Percentiles rank a stretch among this genome's conserved stretches.
Conservation (phyloP, 2,888 invertebrate species). For the Drosophila trichaetosa region DNA sequence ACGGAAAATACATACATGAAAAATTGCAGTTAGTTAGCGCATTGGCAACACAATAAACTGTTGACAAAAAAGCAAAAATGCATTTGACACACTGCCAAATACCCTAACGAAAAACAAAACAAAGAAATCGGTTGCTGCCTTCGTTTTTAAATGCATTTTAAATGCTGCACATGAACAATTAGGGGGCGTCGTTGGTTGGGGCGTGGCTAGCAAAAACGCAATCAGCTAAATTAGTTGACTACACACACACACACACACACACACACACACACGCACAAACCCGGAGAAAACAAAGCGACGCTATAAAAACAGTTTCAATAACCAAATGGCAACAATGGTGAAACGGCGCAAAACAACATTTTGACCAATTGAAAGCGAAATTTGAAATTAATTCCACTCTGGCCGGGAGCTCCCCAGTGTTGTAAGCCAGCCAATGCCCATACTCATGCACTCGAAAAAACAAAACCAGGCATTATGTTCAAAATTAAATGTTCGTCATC, state of each 20-base stretch:
- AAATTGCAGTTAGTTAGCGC: slow-evolving; percentile 14
- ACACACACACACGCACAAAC: not conserved
- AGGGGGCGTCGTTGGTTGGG: not conserved
- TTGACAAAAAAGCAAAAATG: not conserved
- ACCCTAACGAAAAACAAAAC: not conserved
- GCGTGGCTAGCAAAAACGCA: slow-evolving; percentile 27
- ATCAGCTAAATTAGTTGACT: slow-evolving; percentile 65
- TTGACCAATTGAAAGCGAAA: slow-evolving; percentile 67
- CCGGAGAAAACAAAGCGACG: slow-evolving; percentile 14
- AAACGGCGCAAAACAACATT: slow-evolving; percentile 26
- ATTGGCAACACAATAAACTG: slow-evolving; percentile 3
- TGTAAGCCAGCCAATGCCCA: slow-evolving; percentile 5
- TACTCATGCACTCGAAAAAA: not conserved
- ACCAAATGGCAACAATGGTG: slow-evolving; percentile 34
- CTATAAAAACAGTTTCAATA: slow-evolving; percentile 51
- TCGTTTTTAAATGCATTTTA: slow-evolving; percentile 25
- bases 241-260: slow-evolving; percentile 8
- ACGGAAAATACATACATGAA: not conserved
- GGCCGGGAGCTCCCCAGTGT: slow-evolving; percentile 29
- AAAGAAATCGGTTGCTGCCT: not conserved
- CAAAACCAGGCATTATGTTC: too few relatives aligned
- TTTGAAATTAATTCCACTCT: slow-evolving; percentile 67
- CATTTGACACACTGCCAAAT: not conserved
- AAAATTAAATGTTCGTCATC: too few relatives aligned
- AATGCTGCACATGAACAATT: slow-evolving; percentile 13